phyloP scores from a whole-genome alignment of 2,113 vertebrate species.

The Mustela lutreola region DNA sequence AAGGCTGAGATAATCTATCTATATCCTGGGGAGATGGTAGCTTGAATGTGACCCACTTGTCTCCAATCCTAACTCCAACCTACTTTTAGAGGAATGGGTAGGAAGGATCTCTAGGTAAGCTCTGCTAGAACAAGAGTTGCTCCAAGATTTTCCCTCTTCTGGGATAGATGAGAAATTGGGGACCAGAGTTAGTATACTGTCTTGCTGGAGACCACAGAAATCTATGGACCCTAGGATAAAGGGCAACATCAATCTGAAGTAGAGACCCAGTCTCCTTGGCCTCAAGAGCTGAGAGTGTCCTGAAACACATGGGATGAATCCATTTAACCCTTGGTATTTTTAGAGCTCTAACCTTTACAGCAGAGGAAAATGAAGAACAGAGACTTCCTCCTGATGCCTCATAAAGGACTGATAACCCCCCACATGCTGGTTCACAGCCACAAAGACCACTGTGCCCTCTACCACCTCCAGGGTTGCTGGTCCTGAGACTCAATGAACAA shows the following conservation, averaged over 20 bases:
- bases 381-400: background rate
- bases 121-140: conserved; percentile 40
- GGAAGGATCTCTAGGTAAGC: background rate
- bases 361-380: conserved; percentile 5
- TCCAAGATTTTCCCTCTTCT: conserved; percentile 27
- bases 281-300: background rate
- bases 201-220: background rate
- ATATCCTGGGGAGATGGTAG: background rate
- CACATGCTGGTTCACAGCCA: background rate
- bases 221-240: background rate
- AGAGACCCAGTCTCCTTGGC: background rate
- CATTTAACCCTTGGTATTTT: background rate
- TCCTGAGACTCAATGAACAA: conserved; percentile 11
- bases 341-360: background rate
- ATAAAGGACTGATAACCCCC: background rate
- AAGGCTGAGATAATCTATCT: conserved; percentile 35
- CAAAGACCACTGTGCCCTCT: background rate
- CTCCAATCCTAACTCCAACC: background rate
- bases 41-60: conserved; percentile 12
- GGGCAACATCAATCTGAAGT: conserved; percentile 12
- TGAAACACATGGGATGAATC: background rate
- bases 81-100: background rate
- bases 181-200: background rate
- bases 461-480: background rate
- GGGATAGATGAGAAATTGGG: conserved; percentile 1